Percentiles rank a stretch among this genome's conserved stretches.
These are phyloP conservation scores for Bruchidius siliquastri DNA, from an alignment of 2,888 invertebrate genomes.

Conservation along the genomic window DNA sequence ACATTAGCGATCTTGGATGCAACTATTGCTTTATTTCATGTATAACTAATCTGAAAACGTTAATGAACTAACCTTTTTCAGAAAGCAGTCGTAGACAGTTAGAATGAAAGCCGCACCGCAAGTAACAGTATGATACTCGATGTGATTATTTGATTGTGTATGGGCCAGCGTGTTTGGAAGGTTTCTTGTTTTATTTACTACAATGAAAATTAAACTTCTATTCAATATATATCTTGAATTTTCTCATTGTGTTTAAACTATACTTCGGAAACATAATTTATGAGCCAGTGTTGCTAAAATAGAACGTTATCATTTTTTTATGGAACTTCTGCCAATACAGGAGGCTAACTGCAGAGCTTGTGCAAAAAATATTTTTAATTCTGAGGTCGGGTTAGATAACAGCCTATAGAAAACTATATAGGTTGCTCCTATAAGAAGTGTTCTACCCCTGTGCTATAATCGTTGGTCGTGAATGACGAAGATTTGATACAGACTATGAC, in stretches of 20 bases:
- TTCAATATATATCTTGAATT: neutral
- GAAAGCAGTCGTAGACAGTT: neutral
- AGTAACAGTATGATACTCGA: neutral
- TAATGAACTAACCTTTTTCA: neutral
- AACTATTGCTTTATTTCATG: neutral
- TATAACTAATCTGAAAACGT: neutral
- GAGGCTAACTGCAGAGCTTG: too few species aligned
- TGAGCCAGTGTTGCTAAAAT: neutral
- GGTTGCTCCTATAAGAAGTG: too few species aligned
- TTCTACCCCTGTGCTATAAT: too few species aligned
- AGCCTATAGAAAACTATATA: too few species aligned
- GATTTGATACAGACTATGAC: too few species aligned
- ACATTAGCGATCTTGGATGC: neutral
- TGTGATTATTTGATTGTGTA: neutral
- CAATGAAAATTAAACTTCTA: neutral
- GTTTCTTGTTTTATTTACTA: neutral
- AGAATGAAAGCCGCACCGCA: neutral
- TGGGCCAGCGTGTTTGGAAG: neutral
- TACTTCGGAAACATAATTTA: neutral
- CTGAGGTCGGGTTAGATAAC: too few species aligned
- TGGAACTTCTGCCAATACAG: too few species aligned
- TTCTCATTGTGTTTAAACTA: neutral
- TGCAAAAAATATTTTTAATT: too few species aligned
- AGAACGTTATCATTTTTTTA: too few species aligned
- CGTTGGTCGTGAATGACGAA: too few species aligned